A percentile compares a stretch with the other conserved stretches of the same genome.
These are phyloP conservation scores for Cisticola juncidis DNA, from an alignment of 2,113 vertebrate genomes.

Conservation along the genomic window DNA sequence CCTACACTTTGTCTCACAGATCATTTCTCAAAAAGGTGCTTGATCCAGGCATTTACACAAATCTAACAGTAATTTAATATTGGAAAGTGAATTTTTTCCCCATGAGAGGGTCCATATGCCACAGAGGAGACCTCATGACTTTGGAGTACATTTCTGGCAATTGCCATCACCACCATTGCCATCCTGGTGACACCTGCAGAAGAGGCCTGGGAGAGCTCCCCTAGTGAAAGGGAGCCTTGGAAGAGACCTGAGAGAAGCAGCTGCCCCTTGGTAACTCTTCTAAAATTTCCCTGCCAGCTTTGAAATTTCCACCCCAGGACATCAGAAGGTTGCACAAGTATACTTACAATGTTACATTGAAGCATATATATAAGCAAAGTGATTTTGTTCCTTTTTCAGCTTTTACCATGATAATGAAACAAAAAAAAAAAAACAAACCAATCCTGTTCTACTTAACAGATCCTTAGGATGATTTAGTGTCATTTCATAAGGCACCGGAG, in stretches of 20 bases:
- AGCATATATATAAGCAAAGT: neutral
- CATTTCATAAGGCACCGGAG: neutral
- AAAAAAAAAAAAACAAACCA: neutral
- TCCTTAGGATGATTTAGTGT: neutral
- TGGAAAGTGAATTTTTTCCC: constrained; percentile 6
- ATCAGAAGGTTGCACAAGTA: neutral
- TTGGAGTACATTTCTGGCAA: neutral
- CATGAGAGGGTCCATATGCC: neutral
- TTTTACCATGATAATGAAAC: neutral
- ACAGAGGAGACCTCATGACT: neutral
- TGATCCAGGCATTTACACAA: constrained; percentile 8
- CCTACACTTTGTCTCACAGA: constrained; percentile 40
- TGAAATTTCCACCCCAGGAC: neutral
- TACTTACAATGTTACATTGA: neutral
- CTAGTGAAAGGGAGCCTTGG: neutral
- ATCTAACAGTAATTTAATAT: constrained; percentile 37
- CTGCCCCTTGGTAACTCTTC: neutral
- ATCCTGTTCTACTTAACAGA: neutral
- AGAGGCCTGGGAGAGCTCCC: neutral
- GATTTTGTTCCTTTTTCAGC: neutral
- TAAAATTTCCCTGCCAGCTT: neutral
- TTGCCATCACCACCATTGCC: neutral
- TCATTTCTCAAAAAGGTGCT: constrained; percentile 27
- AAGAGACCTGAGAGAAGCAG: neutral
- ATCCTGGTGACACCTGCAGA: fast-evolving